Percentiles rank a stretch among this genome's conserved stretches.
These are phyloP conservation scores for Microtus richardsoni DNA, from an alignment of 2,113 vertebrate species.

Conservation along the genomic window DNA sequence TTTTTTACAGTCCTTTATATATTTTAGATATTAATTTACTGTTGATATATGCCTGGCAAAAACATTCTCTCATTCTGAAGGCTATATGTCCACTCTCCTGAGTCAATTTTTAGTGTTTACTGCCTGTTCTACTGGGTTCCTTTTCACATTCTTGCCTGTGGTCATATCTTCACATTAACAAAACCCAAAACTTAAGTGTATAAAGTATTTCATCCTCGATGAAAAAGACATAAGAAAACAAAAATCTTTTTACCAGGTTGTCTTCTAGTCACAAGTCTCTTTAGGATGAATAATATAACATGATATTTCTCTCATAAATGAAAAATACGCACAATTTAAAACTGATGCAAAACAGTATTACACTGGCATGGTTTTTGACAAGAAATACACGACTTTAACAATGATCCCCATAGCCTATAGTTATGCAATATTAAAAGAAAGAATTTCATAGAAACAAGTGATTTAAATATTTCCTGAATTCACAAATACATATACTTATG, in stretches of 20 bases:
- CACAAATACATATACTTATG: neutral
- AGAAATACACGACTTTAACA: slow-evolving; percentile 25
- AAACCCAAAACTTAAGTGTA: slow-evolving; percentile 9
- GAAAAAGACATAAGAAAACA: slow-evolving; percentile 10
- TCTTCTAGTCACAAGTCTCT: neutral
- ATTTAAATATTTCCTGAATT: slow-evolving; percentile 20
- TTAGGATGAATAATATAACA: neutral
- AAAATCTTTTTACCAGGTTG: neutral
- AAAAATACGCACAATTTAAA: slow-evolving; percentile 9
- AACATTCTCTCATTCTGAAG: neutral
- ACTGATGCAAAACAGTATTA: neutral
- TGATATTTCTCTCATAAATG: neutral
- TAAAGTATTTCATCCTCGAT: neutral
- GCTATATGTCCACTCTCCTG: neutral
- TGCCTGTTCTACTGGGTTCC: neutral
- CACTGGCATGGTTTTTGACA: neutral
- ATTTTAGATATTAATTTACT: neutral
- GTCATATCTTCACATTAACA: neutral
- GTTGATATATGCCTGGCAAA: neutral
- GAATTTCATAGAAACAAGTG: neutral
- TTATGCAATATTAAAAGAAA: slow-evolving; percentile 27
- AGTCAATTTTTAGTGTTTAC: too few species aligned
- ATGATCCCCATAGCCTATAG: neutral
- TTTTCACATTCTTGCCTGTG: neutral
- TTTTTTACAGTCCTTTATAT: neutral